phyloP scores from a whole-genome alignment of 2,113 vertebrate genomes.

The Nestor notabilis region DNA sequence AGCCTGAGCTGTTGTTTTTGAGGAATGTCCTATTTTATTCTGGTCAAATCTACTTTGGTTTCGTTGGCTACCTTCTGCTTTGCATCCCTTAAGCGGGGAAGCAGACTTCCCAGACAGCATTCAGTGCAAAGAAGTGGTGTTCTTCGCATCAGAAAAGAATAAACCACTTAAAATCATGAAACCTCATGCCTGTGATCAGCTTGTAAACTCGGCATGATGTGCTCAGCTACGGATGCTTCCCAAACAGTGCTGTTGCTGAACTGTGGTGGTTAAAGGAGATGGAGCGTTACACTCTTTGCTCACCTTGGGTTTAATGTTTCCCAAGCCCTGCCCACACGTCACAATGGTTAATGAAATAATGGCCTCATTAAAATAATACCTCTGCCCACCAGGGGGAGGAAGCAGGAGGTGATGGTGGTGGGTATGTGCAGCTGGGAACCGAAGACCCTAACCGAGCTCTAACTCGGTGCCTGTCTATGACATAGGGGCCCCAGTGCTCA shows the following conservation, averaged over 20 bases:
- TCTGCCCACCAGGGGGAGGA: not conserved
- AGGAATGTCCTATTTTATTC: conserved; percentile 47
- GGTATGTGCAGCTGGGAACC: not conserved
- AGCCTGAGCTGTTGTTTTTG: not conserved
- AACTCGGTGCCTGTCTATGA: not conserved
- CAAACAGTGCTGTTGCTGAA: conserved; percentile 6
- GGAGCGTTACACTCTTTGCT: not conserved
- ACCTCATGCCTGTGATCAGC: not conserved
- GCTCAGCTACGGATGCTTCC: conserved; percentile 13
- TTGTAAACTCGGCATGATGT: conserved; percentile 25
- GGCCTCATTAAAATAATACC: conserved; percentile 4
- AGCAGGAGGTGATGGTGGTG: not conserved
- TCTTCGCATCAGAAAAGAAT: conserved; percentile 50
- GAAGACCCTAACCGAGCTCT: not conserved
- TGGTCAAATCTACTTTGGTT: conserved; percentile 69
- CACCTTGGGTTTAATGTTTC: not conserved
- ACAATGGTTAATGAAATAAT: not conserved
- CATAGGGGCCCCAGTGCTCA: not conserved
- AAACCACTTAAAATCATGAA: conserved; percentile 52
- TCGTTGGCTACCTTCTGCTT: conserved; percentile 66
- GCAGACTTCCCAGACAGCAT: conserved; percentile 52
- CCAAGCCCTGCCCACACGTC: not conserved
- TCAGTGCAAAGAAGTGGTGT: not conserved
- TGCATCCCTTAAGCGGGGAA: conserved; percentile 55
- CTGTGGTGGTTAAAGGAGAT: not conserved